phyloP scores from a whole-genome alignment of 2,113 vertebrate genomes.

The Erpornis zantholeuca region DNA sequence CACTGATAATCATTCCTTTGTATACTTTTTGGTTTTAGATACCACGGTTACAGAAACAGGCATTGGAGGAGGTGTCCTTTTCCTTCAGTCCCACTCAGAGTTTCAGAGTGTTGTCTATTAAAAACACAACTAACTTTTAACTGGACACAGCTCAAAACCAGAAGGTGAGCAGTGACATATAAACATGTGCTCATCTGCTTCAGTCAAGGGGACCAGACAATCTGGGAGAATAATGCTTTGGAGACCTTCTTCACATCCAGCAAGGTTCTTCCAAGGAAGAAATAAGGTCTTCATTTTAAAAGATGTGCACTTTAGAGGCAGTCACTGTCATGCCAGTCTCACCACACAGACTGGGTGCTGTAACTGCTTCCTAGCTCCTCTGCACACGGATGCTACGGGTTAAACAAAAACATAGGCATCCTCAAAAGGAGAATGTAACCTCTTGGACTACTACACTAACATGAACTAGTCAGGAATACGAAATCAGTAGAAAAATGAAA shows the following conservation, averaged over 20 bases:
- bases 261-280: background rate
- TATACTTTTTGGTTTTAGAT: background rate
- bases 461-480: background rate
- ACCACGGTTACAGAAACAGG: background rate
- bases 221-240: background rate
- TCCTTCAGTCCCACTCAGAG: background rate
- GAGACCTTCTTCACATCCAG: background rate
- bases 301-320: background rate
- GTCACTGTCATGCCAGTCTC: background rate
- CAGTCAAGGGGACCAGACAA: background rate
- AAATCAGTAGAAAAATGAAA: background rate
- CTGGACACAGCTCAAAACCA: background rate
- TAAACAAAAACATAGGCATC: background rate
- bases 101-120: background rate
- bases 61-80: background rate
- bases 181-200: background rate
- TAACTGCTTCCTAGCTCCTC: slow-evolving; percentile 30
- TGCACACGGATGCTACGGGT: background rate
- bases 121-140: background rate
- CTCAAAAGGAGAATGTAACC: background rate
- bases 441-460: background rate
- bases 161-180: background rate
- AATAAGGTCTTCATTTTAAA: slow-evolving; percentile 8
- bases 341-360: background rate
- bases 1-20: background rate